Conservation (phyloP, 2,888 invertebrate genomes). For the Yponomeuta plumbellus region DNA sequence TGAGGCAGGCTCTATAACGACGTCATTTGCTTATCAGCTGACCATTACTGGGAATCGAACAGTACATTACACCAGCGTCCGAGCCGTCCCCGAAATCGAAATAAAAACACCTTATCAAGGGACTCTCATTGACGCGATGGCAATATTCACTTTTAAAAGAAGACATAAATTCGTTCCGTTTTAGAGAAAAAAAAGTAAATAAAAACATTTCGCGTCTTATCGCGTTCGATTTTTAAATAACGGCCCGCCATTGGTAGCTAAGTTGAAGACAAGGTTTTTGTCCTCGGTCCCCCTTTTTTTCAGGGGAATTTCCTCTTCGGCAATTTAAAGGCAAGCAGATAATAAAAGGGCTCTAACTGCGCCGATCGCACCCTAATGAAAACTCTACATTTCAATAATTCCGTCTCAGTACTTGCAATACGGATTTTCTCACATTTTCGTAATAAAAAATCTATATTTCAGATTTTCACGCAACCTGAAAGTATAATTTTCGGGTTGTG, state of each 20-base stretch:
- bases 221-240: conserved; percentile 76
- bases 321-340: conserved; percentile 75
- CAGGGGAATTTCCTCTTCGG: conserved; percentile 70
- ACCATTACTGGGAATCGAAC: conserved; percentile 76
- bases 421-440: background rate
- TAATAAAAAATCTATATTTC: too few species aligned
- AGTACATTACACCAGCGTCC: conserved; percentile 54
- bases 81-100: conserved; percentile 51
- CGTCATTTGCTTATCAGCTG: conserved; percentile 75
- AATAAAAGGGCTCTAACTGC: conserved; percentile 77
- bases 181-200: conserved; percentile 37
- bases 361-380: conserved; percentile 72
- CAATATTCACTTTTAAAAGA: conserved; percentile 64
- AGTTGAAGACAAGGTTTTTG: conserved; percentile 67
- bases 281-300: conserved; percentile 65
- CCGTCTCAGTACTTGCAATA: conserved; percentile 49
- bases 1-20: conserved; percentile 66
- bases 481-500: too few species aligned
- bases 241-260: conserved; percentile 67
- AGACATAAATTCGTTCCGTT: conserved; percentile 70
- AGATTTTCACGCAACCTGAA: too few species aligned
- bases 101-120: conserved; percentile 71
- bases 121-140: conserved; percentile 57
- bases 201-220: conserved; percentile 72
- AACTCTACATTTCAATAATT: conserved; percentile 56